Evolutionary conservation across 2,797 vertebrate species (phyloP).

Genomic region (Galagoides demidoff): DNA sequence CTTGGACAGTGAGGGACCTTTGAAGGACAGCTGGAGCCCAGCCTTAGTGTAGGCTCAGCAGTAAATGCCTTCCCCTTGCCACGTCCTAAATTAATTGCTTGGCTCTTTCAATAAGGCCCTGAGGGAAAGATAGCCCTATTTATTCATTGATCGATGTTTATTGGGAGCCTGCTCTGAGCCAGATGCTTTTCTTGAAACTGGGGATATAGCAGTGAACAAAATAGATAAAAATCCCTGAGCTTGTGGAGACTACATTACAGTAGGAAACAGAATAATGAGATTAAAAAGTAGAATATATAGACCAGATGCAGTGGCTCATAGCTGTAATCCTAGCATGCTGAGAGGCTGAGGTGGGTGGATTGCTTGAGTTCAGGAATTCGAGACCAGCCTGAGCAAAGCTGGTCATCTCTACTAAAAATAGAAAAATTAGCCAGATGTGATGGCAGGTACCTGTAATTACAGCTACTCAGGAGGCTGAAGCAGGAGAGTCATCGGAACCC

Average conservation of each 20-base stretch:
- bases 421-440: too few relatives aligned
- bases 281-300: not conserved
- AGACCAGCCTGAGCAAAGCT: too few relatives aligned
- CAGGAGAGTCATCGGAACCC: too few relatives aligned
- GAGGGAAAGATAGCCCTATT: not conserved
- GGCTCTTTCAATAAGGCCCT: not conserved
- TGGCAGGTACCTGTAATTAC: too few relatives aligned
- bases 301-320: too few relatives aligned
- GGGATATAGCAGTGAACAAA: not conserved
- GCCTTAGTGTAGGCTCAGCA: not conserved
- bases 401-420: too few relatives aligned
- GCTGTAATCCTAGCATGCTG: too few relatives aligned
- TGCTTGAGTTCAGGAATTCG: too few relatives aligned
- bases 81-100: not conserved
- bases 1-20: not conserved
- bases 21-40: not conserved
- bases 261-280: not conserved
- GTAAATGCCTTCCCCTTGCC: not conserved
- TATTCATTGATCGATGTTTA: not conserved
- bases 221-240: not conserved
- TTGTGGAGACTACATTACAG: not conserved
- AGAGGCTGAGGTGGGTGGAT: too few relatives aligned
- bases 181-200: not conserved
- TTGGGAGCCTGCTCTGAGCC: not conserved
- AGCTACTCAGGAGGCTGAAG: too few relatives aligned